Conservation (phyloP, 1,140 invertebrate species). For the Conus ventricosus region DNA sequence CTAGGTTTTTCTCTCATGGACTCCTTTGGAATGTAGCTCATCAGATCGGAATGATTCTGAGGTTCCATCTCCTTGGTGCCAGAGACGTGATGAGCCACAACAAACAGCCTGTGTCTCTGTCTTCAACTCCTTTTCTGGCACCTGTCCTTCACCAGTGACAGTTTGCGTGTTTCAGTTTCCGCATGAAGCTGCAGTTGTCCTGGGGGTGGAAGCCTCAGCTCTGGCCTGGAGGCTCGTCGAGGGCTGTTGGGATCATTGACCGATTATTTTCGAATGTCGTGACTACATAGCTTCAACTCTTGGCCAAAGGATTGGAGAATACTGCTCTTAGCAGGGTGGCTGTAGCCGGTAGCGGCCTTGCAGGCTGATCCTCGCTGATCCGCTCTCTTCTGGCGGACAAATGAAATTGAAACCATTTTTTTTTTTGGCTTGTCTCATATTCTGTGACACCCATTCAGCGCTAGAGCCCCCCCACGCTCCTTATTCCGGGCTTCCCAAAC, state of each 20-base stretch:
- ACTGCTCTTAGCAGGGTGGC: neutral
- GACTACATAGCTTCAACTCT: neutral
- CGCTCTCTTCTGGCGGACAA: no score
- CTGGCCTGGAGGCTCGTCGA: neutral
- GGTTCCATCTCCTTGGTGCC: neutral
- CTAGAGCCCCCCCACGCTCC: no score
- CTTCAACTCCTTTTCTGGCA: neutral
- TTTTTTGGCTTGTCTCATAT: no score
- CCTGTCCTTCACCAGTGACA: slow-evolving; percentile 12
- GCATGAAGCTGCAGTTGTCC: neutral
- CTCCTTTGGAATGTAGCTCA: neutral
- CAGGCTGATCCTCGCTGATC: neutral
- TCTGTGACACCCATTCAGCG: no score
- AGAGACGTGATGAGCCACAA: neutral
- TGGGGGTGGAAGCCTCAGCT: neutral
- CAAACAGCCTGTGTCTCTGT: no score
- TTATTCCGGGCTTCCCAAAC: no score
- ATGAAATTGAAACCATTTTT: no score
- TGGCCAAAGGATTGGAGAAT: neutral
- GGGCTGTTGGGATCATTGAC: neutral
- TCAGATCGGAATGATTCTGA: neutral
- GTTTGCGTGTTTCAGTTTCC: neutral
- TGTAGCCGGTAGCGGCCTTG: neutral
- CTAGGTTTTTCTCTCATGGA: neutral
- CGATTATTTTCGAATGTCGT: neutral